phyloP scores from a whole-genome alignment of 2,113 vertebrate species.

The Esox niger region DNA sequence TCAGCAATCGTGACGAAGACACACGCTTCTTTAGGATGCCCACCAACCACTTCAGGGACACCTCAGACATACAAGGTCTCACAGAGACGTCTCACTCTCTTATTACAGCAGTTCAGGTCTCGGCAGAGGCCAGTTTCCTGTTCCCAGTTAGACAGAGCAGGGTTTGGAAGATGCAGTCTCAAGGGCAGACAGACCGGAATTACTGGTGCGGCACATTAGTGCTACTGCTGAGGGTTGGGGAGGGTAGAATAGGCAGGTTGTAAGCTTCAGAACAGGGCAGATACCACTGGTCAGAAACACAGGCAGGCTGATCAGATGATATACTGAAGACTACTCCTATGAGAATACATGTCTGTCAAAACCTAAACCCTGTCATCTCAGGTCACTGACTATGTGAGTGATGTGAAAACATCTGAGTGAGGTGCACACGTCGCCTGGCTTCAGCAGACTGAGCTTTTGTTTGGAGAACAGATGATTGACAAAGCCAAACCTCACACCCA shows the following conservation, averaged over 20 bases:
- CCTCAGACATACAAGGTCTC: not conserved
- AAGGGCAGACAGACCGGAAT: conserved; percentile 64
- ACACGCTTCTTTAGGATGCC: not conserved
- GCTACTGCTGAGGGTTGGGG: not conserved
- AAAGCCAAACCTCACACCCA: not conserved
- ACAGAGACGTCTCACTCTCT: not conserved
- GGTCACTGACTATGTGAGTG: not conserved
- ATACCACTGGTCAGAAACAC: not conserved
- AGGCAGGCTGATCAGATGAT: not conserved
- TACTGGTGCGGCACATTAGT: conserved; percentile 37
- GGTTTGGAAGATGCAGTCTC: conserved; percentile 40
- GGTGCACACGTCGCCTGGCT: not conserved
- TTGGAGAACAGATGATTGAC: not conserved
- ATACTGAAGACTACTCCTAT: not conserved
- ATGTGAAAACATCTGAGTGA: not conserved
- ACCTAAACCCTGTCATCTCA: not conserved
- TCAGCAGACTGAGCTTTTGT: not conserved
- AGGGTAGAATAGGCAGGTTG: not conserved
- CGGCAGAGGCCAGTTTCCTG: conserved; percentile 14
- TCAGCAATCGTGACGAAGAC: not conserved
- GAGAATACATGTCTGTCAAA: too few relatives aligned
- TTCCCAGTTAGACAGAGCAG: not conserved
- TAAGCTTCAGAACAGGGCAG: not conserved
- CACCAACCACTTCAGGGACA: not conserved
- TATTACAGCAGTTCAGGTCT: not conserved